Conservation (phyloP, 2,797 vertebrate species). For the Diglossa cyanea region DNA sequence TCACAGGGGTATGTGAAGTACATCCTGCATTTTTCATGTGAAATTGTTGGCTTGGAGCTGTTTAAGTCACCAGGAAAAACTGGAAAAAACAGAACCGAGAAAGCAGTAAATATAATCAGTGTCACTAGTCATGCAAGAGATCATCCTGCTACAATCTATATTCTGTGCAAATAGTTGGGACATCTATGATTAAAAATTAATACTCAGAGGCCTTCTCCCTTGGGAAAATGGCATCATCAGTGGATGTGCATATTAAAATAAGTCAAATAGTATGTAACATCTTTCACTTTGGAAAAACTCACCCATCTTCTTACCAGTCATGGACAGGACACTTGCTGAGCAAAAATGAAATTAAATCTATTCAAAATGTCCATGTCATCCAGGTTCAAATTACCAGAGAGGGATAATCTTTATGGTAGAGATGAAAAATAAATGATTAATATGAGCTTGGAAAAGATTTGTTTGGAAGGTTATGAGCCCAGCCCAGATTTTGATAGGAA, state of each 20-base stretch:
- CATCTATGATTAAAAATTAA: not conserved
- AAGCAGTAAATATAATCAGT: not conserved
- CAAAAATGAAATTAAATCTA: not conserved
- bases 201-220: not conserved
- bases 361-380: not conserved
- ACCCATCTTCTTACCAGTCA: not conserved
- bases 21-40: not conserved
- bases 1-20: not conserved
- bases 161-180: not conserved
- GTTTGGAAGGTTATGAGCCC: not conserved
- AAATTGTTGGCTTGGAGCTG: not conserved
- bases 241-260: not conserved
- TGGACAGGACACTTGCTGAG: not conserved
- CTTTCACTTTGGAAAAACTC: slow-evolving; percentile 18
- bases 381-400: not conserved
- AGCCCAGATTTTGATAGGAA: slow-evolving; percentile 26
- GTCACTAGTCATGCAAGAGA: not conserved
- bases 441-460: not conserved
- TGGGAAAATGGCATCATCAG: not conserved
- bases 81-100: not conserved
- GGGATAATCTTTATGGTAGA: not conserved
- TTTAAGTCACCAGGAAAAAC: not conserved
- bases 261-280: not conserved
- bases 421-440: slow-evolving; percentile 35
- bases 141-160: not conserved